These are phyloP conservation scores for Acronicta leporina DNA, from an alignment of 2,888 invertebrate genomes.

Conservation along the genomic window DNA sequence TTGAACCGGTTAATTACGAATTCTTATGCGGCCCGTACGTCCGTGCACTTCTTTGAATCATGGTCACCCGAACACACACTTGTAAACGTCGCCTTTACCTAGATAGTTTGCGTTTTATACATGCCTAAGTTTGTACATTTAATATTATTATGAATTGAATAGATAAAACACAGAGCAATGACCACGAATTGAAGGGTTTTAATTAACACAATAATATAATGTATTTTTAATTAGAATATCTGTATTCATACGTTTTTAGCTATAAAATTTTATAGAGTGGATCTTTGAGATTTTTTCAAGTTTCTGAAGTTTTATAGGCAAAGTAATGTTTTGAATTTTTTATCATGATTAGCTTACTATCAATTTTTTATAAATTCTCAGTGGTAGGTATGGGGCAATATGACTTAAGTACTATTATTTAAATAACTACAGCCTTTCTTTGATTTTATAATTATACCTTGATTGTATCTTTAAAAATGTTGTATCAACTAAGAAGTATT, in stretches of 20 bases:
- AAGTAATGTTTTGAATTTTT: background rate
- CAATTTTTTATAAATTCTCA: background rate
- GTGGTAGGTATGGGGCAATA: background rate
- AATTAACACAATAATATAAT: slow-evolving; percentile 32
- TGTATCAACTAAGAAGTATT: too few species aligned
- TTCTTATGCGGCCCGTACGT: slow-evolving; percentile 33
- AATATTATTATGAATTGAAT: slow-evolving; percentile 31
- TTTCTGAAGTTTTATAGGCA: slow-evolving; percentile 5
- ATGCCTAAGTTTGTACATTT: slow-evolving; percentile 55
- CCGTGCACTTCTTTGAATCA: slow-evolving; percentile 32
- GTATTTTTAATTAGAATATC: slow-evolving; percentile 43
- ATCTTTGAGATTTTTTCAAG: slow-evolving; percentile 10
- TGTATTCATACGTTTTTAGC: slow-evolving; percentile 37
- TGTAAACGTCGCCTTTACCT: slow-evolving; percentile 61
- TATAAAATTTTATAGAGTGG: slow-evolving; percentile 32
- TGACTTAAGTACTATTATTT: too few species aligned
- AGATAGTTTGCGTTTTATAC: slow-evolving; percentile 59
- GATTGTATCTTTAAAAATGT: too few species aligned
- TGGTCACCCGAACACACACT: slow-evolving; percentile 57
- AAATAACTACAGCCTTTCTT: too few species aligned
- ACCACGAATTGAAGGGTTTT: slow-evolving; percentile 32
- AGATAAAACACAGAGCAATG: slow-evolving; percentile 19
- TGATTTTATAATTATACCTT: too few species aligned
- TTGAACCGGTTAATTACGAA: slow-evolving; percentile 37
- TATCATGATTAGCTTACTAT: background rate